Percentiles rank a stretch among this genome's conserved stretches.
Conservation (phyloP, 2,797 vertebrate genomes). For the Spea hammondii region DNA sequence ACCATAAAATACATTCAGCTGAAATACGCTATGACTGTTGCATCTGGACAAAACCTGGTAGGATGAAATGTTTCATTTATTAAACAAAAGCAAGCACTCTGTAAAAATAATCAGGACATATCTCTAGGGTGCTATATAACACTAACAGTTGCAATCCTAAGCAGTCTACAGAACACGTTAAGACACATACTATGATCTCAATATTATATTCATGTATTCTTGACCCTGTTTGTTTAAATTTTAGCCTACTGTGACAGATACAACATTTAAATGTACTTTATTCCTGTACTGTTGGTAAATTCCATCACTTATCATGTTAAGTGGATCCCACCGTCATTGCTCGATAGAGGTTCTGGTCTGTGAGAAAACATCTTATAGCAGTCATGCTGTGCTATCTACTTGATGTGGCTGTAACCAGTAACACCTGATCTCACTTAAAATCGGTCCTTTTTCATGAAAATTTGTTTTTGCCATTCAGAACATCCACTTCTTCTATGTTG, state of each 20-base stretch:
- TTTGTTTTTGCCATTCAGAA: background rate
- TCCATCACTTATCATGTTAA: constrained; percentile 17
- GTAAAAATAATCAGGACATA: constrained; percentile 14
- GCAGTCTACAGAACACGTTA: constrained; percentile 25
- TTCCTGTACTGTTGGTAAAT: constrained; percentile 36
- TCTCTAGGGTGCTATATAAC: constrained; percentile 24
- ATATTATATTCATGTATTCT: constrained; percentile 43
- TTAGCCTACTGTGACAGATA: constrained; percentile 19
- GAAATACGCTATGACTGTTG: background rate
- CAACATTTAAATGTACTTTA: constrained; percentile 39
- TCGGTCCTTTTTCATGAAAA: background rate
- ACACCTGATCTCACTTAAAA: constrained; percentile 12
- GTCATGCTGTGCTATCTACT: background rate
- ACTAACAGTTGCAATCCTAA: constrained; percentile 33
- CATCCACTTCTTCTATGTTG: background rate
- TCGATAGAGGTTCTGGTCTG: background rate
- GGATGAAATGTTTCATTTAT: background rate
- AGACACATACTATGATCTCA: constrained; percentile 27
- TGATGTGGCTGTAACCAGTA: background rate
- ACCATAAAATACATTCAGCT: background rate
- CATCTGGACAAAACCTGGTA: background rate
- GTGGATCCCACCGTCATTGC: constrained; percentile 6
- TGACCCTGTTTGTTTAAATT: constrained; percentile 23
- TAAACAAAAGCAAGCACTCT: background rate
- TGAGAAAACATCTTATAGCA: constrained; percentile 16